phyloP scores from a whole-genome alignment of 2,888 invertebrate genomes.

The Strigamia maritima region DNA sequence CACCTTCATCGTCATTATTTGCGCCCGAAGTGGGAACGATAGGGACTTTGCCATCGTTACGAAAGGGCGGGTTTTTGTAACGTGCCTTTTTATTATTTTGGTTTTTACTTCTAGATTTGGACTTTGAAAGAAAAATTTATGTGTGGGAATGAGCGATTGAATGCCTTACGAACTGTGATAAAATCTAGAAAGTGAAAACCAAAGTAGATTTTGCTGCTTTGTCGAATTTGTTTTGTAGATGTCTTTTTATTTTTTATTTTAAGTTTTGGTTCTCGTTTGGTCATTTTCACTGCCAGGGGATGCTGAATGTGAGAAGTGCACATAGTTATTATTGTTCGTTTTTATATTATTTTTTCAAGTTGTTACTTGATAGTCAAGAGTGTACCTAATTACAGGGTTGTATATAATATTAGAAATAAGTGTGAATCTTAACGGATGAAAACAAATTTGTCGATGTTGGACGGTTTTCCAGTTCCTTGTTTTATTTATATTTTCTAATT shows the following conservation, averaged over 20 bases:
- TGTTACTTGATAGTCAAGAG: no score
- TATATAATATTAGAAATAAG: background rate
- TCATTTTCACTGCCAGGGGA: background rate
- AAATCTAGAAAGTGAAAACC: background rate
- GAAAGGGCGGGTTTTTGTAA: constrained; percentile 69
- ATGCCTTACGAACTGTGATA: background rate
- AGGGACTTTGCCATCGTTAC: constrained; percentile 74
- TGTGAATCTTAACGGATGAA: background rate
- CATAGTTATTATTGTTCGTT: no score
- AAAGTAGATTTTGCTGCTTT: background rate
- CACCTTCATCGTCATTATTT: background rate
- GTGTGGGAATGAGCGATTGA: background rate
- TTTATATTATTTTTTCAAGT: background rate
- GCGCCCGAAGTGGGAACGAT: constrained; percentile 63
- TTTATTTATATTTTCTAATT: background rate
- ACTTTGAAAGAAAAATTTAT: background rate
- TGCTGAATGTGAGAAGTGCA: no score
- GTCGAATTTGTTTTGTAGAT: background rate
- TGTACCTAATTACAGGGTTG: background rate
- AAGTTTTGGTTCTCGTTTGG: background rate
- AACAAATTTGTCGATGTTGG: background rate
- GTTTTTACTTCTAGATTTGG: background rate
- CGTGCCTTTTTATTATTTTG: background rate
- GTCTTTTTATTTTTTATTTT: background rate
- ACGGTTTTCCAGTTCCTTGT: background rate